These are phyloP conservation scores for Schmidtea mediterranea DNA, from an alignment of 1,140 invertebrate genomes.

Conservation along the genomic window DNA sequence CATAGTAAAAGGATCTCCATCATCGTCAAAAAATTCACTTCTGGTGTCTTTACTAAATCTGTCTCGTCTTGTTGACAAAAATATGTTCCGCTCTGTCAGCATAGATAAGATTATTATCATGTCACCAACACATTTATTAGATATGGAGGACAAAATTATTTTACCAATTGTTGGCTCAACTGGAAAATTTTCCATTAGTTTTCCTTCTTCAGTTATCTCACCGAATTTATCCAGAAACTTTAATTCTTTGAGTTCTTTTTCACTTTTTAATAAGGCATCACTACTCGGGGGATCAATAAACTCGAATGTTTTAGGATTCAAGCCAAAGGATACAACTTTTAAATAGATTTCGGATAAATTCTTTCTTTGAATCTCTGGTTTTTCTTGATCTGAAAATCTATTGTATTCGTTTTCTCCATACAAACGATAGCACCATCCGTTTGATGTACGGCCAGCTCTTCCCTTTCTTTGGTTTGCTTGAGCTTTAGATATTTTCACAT, in stretches of 20 bases:
- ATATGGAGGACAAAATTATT: conserved; percentile 85
- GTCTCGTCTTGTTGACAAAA: too few relatives aligned
- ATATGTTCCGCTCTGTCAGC: too few relatives aligned
- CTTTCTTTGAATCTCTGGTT: conserved; percentile 43
- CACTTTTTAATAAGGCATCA: conserved; percentile 65
- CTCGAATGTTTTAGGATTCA: conserved; percentile 90
- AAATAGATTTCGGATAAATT: conserved; percentile 28
- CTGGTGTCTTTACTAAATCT: too few relatives aligned
- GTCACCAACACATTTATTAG: conserved; percentile 29
- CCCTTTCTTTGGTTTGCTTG: conserved; percentile 89
- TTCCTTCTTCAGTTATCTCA: conserved; percentile 73
- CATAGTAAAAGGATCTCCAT: too few relatives aligned
- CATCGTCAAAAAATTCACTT: too few relatives aligned
- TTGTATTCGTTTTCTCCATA: too few relatives aligned
- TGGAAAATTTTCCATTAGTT: conserved; percentile 95
- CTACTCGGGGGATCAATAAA: conserved; percentile 94
- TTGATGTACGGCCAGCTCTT: conserved; percentile 42
- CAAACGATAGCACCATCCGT: conserved; percentile 1
- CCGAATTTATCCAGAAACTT: conserved; percentile 91
- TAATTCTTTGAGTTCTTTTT: conserved; percentile 86
- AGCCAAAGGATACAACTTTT: conserved; percentile 30
- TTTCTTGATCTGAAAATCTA: conserved; percentile 44
- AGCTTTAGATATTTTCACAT: conserved; percentile 85
- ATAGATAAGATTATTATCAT: too few relatives aligned
- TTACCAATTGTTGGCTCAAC: conserved; percentile 95